These are phyloP conservation scores for Dascillus cervinus DNA, from an alignment of 2,888 invertebrate genomes.

Conservation along the genomic window DNA sequence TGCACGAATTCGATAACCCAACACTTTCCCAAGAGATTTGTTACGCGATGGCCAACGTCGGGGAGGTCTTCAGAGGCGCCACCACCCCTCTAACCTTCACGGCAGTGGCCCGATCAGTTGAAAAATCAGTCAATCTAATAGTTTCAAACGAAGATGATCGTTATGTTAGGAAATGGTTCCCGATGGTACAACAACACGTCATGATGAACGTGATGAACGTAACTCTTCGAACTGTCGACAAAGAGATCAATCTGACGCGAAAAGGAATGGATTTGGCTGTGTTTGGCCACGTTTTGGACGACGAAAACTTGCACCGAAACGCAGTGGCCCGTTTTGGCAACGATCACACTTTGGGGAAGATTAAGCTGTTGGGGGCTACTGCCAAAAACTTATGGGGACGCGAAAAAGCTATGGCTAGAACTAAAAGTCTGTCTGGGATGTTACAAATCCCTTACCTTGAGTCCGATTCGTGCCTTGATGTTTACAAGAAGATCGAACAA, in stretches of 20 bases:
- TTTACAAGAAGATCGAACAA: constrained; percentile 37
- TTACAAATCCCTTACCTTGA: constrained; percentile 34
- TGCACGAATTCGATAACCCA: constrained; percentile 69
- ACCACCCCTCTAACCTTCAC: constrained; percentile 45
- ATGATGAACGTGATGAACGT: constrained; percentile 31
- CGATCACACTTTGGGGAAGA: background rate
- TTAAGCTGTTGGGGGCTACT: background rate
- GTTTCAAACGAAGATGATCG: constrained; percentile 15
- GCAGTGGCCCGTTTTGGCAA: constrained; percentile 45
- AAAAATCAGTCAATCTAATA: background rate
- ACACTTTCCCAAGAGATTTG: constrained; percentile 58
- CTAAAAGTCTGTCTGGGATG: constrained; percentile 31
- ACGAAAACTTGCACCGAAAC: constrained; percentile 44
- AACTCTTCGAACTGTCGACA: constrained; percentile 23
- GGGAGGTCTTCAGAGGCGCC: constrained; percentile 61
- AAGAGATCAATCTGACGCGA: constrained; percentile 42
- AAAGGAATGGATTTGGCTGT: constrained; percentile 54
- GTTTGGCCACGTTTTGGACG: constrained; percentile 54
- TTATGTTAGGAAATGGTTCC: constrained; percentile 15
- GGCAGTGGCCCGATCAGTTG: constrained; percentile 2
- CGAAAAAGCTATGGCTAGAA: constrained; percentile 31
- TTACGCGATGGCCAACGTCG: constrained; percentile 64
- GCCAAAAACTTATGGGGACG: constrained; percentile 7
- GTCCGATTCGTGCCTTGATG: constrained; percentile 25
- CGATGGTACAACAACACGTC: constrained; percentile 32